Evolutionary conservation across 1,140 invertebrate species (phyloP).

Genomic region (Hylyphantes graminicola): DNA sequence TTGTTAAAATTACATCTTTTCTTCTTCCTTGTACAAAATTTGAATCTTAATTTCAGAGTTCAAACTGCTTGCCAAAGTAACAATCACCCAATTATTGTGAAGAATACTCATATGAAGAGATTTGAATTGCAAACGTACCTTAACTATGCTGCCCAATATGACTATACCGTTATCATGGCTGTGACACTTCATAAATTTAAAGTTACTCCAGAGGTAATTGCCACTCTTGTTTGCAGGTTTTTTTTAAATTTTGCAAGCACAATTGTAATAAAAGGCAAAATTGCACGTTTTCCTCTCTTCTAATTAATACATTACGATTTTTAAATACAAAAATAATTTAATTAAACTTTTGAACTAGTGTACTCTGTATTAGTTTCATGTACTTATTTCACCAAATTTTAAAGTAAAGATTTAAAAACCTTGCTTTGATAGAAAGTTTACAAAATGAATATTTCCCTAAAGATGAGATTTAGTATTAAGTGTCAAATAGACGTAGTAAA

Average conservation of each 20-base stretch:
- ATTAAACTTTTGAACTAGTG: no score
- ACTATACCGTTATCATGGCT: conserved; percentile 46
- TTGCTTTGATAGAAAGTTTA: no score
- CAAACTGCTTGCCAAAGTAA: conserved; percentile 9
- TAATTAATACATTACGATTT: no score
- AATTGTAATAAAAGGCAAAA: background rate
- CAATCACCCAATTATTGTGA: conserved; percentile 33
- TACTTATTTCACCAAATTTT: no score
- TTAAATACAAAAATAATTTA: no score
- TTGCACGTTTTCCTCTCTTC: background rate
- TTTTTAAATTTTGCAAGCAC: background rate
- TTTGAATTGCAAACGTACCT: conserved; percentile 33
- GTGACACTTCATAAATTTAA: conserved; percentile 35
- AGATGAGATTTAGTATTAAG: no score
- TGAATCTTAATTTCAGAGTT: conserved; percentile 28
- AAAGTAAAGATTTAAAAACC: no score
- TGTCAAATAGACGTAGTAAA: no score
- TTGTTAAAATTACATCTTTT: no score
- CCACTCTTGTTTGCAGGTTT: background rate
- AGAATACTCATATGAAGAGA: conserved; percentile 37
- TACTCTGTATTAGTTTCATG: no score
- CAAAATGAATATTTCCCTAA: no score
- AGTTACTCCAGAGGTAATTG: conserved; percentile 36
- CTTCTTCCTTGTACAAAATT: no score
- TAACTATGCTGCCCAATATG: conserved; percentile 21